These are phyloP conservation scores for Pantala flavescens DNA, from an alignment of 1,140 invertebrate genomes.

Conservation along the genomic window DNA sequence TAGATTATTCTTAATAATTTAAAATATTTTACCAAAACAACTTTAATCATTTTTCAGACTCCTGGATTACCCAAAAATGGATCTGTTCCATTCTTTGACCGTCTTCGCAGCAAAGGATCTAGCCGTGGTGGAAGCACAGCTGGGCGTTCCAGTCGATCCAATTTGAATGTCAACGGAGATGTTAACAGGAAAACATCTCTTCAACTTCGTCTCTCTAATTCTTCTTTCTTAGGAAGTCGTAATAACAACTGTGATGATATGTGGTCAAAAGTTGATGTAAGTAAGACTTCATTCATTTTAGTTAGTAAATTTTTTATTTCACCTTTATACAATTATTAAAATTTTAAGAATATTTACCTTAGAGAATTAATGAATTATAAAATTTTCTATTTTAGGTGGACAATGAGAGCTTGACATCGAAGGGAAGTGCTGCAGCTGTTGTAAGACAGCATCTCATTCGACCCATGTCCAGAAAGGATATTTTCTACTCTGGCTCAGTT, in stretches of 20 bases:
- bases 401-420: conserved; percentile 31
- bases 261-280: conserved; percentile 33
- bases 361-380: no score
- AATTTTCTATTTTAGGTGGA: conserved; percentile 16
- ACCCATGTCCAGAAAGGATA: conserved; percentile 91
- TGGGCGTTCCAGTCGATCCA: conserved; percentile 52
- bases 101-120: conserved; percentile 58
- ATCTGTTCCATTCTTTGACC: conserved; percentile 76
- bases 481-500: conserved; percentile 95
- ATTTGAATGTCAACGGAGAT: conserved; percentile 46
- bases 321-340: no score
- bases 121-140: conserved; percentile 66
- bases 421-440: conserved; percentile 38
- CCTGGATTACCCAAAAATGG: conserved; percentile 74
- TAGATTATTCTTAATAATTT: no score
- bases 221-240: conserved; percentile 46
- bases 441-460: conserved; percentile 65
- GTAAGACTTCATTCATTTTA: conserved; percentile 13
- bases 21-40: no score
- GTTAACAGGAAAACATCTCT: conserved; percentile 37
- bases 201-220: conserved; percentile 44
- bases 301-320: no score
- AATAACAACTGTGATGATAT: conserved; percentile 50
- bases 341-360: no score
- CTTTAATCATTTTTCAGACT: neutral